Evolutionary conservation across 2,113 vertebrate genomes (phyloP), one percentile per base, ranked within the genome.

Genomic region (Nycticebus coucang): DNA sequence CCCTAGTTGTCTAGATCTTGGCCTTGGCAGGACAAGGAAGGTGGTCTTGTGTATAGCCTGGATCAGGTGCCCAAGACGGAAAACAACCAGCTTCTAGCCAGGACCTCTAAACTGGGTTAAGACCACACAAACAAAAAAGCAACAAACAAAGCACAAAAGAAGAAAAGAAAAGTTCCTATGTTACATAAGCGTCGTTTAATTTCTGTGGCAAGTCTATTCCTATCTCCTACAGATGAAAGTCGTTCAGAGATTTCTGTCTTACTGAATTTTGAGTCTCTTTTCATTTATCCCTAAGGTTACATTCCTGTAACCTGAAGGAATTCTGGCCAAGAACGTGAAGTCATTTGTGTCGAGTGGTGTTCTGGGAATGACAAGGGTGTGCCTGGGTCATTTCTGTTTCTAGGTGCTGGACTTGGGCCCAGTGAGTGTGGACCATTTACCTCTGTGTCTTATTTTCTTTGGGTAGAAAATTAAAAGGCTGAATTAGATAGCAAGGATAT

Each of bases 261-360:
- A 45, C 11, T 83, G 55, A 87, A 72, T 28, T 21, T 13, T 17
- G 75, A 68, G 19, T 22, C 13, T 69, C 26, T 64, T 66, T 60
- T 45, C 30, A 12, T 71, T 66, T 8, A 18, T 64, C 15, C 41
- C 60, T 68, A 26, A 53, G 37, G 35, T 17, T 15, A 7, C 3
- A 1, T 37, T 22, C 35, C 1, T n/a, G n/a, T n/a, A n/a, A n/a
- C n/a, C n/a, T 4, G 4, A 41, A n/a, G 53, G 33, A 86, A 50
- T 66, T 69, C 50, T 26, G 12, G n/a, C 30, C 4, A 5, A 12
- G 12, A 26, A 64, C 4, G 50, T 0, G 5, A 33, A 11, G 33
- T 2, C 10, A 62, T 9, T 21, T n/a, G 12, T 26, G 26, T 8
- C 0, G 0, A 10, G 10, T 0, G 37, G 19, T 2, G 7, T 17